Evolutionary conservation across 2,888 invertebrate genomes (phyloP), one percentile per base, ranked within the genome.

Genomic region (Drosophila emarginata): DNA sequence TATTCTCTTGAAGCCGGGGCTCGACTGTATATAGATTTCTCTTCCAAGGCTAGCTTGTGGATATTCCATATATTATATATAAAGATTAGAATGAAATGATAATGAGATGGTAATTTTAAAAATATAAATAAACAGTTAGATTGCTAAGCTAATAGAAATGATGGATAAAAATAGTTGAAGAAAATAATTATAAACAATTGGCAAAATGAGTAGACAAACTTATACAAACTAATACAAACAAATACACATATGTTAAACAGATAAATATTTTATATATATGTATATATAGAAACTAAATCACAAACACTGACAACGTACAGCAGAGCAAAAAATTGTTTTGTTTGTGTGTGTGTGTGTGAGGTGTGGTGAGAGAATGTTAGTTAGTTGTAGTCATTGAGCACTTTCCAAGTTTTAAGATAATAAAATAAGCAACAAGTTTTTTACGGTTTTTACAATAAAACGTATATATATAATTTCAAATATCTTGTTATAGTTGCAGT

Each of bases 381-480:
- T 85, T 81, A 77, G 67, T 67, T 67, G 71, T 72, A 68, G 69
- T 72, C 71, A 65, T 76, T 62, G 62, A 72, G 64, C 80, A 80
- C 74, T 85, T 85, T 85, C 85, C 82, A 78, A 72, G 70, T 21
- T 76, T 70, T 81, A 75, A 85, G 72, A 45, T 45, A 45, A 45
- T 84, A 82, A 82, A 81, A 82, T 66, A 82, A 85, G 85, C 85
- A 82, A 82, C 82, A 82, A 81, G 79, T 79, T 82, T 78, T 78
- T 84, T 82, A 82, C 82, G 82, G 81, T 84, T 86, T 88, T 87
- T 88, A 87, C 87, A 88, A 87, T 87, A 88, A 88, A 87, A 86
- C 85, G 82, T 82, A 82, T 82, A 82, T 81, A 86, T 88, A 88
- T 88, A 88, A 88, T 88, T 86, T 76, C 80, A 79, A 80, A 78